Conservation (phyloP, 2,797 vertebrate species). For the Choloepus didactylus region DNA sequence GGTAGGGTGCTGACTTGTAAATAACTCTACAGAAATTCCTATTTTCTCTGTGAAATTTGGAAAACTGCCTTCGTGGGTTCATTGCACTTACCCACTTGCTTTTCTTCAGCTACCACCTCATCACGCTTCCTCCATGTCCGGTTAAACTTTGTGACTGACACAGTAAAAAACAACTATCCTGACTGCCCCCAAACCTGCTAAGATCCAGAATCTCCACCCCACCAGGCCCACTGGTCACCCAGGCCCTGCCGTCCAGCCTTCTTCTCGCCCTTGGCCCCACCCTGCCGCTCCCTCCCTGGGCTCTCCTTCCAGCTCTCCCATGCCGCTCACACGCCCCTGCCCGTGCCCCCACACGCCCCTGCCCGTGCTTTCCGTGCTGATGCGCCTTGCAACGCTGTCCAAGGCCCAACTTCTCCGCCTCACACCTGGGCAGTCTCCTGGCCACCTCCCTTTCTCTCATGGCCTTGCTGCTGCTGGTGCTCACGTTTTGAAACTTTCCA, state of each 20-base stretch:
- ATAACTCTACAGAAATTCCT: neutral
- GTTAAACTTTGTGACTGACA: neutral
- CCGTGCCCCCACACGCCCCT: neutral
- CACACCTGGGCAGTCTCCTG: accelerated
- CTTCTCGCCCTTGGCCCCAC: neutral
- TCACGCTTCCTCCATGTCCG: neutral
- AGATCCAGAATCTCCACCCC: neutral
- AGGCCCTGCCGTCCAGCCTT: accelerated
- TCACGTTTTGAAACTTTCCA: neutral
- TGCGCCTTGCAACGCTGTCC: accelerated
- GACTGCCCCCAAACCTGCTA: neutral
- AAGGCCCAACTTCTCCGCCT: neutral
- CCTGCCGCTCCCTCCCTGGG: no score
- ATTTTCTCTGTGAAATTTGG: neutral
- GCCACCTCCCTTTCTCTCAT: accelerated
- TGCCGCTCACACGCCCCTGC: no score
- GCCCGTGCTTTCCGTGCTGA: accelerated
- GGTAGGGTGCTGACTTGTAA: neutral
- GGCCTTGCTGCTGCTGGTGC: neutral
- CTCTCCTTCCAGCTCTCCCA: neutral
- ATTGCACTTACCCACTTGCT: no score
- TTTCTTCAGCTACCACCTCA: neutral
- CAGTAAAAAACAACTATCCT: no score
- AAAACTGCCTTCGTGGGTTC: neutral
- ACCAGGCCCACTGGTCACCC: no score